Conservation (phyloP, 2,797 vertebrate genomes). For the Spinus pinus region DNA sequence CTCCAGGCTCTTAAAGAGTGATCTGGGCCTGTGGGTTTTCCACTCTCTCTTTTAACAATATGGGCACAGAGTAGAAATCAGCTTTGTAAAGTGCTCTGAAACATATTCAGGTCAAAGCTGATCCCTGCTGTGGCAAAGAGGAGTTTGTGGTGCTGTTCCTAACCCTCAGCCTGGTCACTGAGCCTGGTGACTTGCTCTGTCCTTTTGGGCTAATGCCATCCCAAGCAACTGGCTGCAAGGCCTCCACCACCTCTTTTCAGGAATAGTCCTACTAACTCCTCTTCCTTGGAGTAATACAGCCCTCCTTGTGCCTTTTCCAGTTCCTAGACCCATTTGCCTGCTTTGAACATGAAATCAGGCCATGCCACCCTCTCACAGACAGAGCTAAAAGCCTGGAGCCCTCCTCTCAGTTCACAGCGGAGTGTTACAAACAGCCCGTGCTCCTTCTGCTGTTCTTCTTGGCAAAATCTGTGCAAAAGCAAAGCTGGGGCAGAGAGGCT, state of each 20-base stretch:
- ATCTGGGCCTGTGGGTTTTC: neutral
- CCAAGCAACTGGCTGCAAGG: neutral
- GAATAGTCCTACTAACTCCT: neutral
- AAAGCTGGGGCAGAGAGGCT: neutral
- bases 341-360: neutral
- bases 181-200: neutral
- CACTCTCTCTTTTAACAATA: neutral
- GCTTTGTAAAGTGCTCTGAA: neutral
- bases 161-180: neutral
- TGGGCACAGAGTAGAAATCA: neutral
- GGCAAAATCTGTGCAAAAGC: neutral
- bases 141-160: neutral
- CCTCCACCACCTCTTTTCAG: neutral
- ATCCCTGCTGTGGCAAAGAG: neutral
- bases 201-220: neutral
- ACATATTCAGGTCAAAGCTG: neutral
- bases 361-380: neutral
- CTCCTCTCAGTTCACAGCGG: neutral
- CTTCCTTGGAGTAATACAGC: neutral
- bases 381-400: neutral
- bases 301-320: neutral
- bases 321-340: neutral
- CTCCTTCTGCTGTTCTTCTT: neutral
- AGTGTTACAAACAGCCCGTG: accelerated
- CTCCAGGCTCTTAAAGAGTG: neutral